Evolutionary conservation across 2,888 invertebrate genomes (phyloP), one percentile per base, ranked within the genome.

Genomic region (Zootermopsis nevadensis): DNA sequence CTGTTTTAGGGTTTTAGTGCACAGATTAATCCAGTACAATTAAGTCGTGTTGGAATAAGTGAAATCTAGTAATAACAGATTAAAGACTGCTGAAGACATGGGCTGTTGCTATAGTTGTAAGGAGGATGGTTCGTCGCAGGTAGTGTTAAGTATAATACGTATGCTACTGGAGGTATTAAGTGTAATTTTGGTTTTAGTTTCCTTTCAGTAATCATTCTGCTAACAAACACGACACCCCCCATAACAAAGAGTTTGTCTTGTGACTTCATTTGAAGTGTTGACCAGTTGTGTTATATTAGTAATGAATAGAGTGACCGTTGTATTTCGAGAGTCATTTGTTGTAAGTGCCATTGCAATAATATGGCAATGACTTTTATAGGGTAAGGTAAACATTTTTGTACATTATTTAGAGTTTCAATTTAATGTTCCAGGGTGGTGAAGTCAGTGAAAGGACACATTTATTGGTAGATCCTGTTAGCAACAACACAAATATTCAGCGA

Each of bases 371-470:
- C 38, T 38, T 38, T 4, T 10, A 38, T 10, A 7, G 38, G 38
- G 38, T 38, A 38, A 38, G 38, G 38, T 38, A 38, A 60, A 60
- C 15, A 60, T n/a, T 60, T 24, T 60, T 60, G 24, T n/a, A 60
- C n/a, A 10, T n/a, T 60, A n/a, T 31, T 30, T 22, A 19, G 69
- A 15, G n/a, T 27, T 33, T 77, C 15, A n/a, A 30, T 30, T 33
- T 80, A 85, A 86, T 87, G 88, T 88, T 24, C 8, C 86, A 93
- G 93, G 89, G 89, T 85, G 92, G 91, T n/a, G 93, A 93, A 86
- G 90, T 90, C 15, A 95, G 94, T 87, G 96, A 97, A 89, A 91
- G 96, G 86, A 96, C 96, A 35, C 96, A 95, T 88, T 91, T 97
- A 79, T 89, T 97, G 83, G 93, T 94, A 82, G 95, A 96, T 90